These are phyloP conservation scores for Umimayanthus chanpuru DNA, from an alignment of 92 coral and sea anemone genomes.

Conservation along the genomic window DNA sequence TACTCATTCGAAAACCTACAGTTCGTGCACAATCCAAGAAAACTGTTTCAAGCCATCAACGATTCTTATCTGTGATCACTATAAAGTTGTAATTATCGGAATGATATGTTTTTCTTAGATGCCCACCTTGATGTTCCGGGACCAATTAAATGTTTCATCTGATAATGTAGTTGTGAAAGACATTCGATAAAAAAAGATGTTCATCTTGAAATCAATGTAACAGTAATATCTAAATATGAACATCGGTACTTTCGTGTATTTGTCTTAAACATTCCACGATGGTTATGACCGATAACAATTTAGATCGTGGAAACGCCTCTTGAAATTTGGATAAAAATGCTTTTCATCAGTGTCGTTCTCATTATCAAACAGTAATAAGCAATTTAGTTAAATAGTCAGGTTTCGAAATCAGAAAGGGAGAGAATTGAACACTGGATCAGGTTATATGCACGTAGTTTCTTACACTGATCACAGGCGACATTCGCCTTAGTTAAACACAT, in stretches of 20 bases:
- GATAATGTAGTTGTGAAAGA: conserved; percentile 6
- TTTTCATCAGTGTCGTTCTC: background rate
- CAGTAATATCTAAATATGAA: background rate
- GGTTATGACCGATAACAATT: background rate
- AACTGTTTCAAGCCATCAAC: too few relatives aligned
- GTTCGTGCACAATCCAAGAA: too few relatives aligned
- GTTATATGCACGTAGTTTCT: background rate
- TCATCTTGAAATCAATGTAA: background rate
- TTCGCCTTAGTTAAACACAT: background rate
- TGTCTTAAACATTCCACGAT: background rate
- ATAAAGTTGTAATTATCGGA: background rate
- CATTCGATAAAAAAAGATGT: conserved; percentile 19
- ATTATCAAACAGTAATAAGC: too few relatives aligned
- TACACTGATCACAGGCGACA: background rate
- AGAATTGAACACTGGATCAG: background rate
- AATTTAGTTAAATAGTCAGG: too few relatives aligned
- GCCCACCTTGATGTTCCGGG: background rate
- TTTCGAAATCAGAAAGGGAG: background rate
- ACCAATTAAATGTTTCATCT: background rate
- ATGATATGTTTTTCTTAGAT: conserved; percentile 11
- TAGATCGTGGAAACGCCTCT: background rate
- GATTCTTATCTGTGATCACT: background rate
- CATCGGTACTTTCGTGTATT: background rate
- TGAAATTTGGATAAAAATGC: background rate
- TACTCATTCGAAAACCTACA: background rate